These are phyloP conservation scores for Megamerina dolium DNA, from an alignment of 2,888 invertebrate species.

Conservation along the genomic window DNA sequence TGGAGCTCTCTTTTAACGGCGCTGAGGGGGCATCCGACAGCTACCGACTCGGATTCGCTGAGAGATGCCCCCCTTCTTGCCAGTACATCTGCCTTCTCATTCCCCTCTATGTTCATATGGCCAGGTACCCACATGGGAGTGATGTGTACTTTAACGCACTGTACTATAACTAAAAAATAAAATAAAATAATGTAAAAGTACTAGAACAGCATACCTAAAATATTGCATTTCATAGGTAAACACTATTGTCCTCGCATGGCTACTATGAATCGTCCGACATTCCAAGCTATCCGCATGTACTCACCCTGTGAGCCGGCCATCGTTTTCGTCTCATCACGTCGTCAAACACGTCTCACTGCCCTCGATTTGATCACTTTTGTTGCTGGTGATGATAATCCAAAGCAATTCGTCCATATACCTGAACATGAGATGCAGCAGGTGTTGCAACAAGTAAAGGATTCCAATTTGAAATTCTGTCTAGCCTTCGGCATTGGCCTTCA, in stretches of 20 bases:
- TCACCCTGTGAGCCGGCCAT: slow-evolving; percentile 87
- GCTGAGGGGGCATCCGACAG: too few relatives aligned
- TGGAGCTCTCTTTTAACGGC: too few relatives aligned
- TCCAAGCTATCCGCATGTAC: slow-evolving; percentile 88
- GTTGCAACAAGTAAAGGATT: slow-evolving; percentile 68
- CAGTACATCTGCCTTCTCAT: too few relatives aligned
- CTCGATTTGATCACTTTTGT: slow-evolving; percentile 87
- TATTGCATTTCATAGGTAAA: slow-evolving; percentile 56
- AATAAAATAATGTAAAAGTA: too few relatives aligned
- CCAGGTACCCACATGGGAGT: too few relatives aligned
- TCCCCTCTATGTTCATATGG: too few relatives aligned
- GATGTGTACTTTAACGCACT: too few relatives aligned
- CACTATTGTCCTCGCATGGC: slow-evolving; percentile 99
- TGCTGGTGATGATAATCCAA: slow-evolving; percentile 86
- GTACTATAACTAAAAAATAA: too few relatives aligned
- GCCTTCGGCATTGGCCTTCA: slow-evolving; percentile 98
- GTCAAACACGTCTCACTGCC: slow-evolving; percentile 95
- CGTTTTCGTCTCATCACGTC: slow-evolving; percentile 91
- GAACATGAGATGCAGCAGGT: slow-evolving; percentile 81
- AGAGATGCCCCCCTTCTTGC: too few relatives aligned
- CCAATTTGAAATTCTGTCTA: slow-evolving; percentile 85
- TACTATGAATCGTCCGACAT: slow-evolving; percentile 98
- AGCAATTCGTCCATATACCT: slow-evolving; percentile 87
- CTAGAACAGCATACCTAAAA: too few relatives aligned
- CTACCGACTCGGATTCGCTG: too few relatives aligned